These are phyloP conservation scores for Tolypeutes matacus DNA, from an alignment of 2,797 vertebrate species.

Conservation along the genomic window DNA sequence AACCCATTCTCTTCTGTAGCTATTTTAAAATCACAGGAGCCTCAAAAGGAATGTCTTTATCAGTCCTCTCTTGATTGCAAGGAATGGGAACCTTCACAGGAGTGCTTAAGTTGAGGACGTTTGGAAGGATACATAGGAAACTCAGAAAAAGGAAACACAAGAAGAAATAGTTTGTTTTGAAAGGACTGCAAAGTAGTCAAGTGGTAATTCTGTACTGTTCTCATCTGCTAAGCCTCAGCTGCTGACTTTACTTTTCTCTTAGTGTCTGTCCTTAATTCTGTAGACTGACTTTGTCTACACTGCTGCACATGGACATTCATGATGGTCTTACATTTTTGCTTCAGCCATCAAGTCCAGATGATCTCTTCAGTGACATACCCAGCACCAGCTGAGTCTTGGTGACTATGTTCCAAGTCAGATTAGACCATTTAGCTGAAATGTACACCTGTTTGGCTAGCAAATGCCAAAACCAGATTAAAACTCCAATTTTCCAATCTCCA, in stretches of 20 bases:
- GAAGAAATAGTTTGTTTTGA: background rate
- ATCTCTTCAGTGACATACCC: background rate
- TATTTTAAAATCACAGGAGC: constrained; percentile 2
- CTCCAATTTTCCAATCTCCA: background rate
- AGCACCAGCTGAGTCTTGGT: background rate
- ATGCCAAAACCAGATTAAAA: background rate
- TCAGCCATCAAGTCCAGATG: background rate
- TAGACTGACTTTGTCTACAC: background rate
- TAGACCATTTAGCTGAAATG: background rate
- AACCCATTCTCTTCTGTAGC: background rate
- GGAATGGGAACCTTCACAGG: background rate
- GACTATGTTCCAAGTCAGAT: background rate
- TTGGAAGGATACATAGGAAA: background rate
- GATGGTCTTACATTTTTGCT: background rate
- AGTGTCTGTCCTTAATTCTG: background rate
- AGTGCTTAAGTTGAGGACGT: background rate
- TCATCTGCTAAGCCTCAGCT: background rate
- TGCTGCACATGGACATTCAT: background rate
- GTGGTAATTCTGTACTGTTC: background rate
- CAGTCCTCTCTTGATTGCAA: background rate
- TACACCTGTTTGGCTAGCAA: background rate
- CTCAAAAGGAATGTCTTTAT: background rate
- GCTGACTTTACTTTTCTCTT: background rate
- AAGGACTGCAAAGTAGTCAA: background rate
- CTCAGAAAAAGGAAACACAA: background rate